Conservation (phyloP, 2,888 invertebrate genomes). For the Cyclophora punctaria region DNA sequence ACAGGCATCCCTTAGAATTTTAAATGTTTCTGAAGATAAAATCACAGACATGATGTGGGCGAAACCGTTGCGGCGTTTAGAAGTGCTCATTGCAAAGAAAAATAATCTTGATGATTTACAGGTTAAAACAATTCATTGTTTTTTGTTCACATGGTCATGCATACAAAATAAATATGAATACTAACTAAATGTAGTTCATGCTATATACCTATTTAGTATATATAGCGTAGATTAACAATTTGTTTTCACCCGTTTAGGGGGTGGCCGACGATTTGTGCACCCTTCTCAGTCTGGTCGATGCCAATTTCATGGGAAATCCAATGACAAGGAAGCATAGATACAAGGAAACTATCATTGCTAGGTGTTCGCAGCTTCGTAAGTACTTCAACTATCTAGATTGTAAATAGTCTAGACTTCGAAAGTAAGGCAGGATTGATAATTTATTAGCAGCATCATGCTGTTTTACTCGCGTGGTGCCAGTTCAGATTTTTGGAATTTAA, state of each 20-base stretch:
- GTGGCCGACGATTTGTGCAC: slow-evolving; percentile 71
- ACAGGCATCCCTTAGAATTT: slow-evolving; percentile 72
- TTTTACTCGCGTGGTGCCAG: no score
- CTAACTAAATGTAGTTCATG: no score
- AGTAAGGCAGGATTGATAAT: no score
- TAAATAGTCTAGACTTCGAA: no score
- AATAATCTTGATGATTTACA: slow-evolving; percentile 74
- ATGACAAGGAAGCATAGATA: slow-evolving; percentile 78
- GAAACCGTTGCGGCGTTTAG: slow-evolving; percentile 66
- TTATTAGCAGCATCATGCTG: no score
- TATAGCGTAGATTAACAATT: no score
- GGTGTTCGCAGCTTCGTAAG: slow-evolving; percentile 76
- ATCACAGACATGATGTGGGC: slow-evolving; percentile 71
- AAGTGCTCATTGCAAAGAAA: slow-evolving; percentile 73
- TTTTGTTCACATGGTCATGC: background rate
- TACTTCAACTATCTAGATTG: slow-evolving; percentile 3
- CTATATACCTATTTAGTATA: no score
- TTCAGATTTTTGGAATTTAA: no score
- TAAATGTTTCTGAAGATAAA: slow-evolving; percentile 79
- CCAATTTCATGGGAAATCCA: slow-evolving; percentile 78
- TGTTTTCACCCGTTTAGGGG: slow-evolving; percentile 33
- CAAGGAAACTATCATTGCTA: slow-evolving; percentile 79
- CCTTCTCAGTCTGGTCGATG: slow-evolving; percentile 70
- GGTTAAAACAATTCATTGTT: slow-evolving; percentile 24
- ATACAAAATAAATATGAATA: no score